Percentiles rank a stretch among this genome's conserved stretches.
These are phyloP conservation scores for Xiphydria camelus DNA, from an alignment of 2,888 invertebrate species.

Conservation along the genomic window DNA sequence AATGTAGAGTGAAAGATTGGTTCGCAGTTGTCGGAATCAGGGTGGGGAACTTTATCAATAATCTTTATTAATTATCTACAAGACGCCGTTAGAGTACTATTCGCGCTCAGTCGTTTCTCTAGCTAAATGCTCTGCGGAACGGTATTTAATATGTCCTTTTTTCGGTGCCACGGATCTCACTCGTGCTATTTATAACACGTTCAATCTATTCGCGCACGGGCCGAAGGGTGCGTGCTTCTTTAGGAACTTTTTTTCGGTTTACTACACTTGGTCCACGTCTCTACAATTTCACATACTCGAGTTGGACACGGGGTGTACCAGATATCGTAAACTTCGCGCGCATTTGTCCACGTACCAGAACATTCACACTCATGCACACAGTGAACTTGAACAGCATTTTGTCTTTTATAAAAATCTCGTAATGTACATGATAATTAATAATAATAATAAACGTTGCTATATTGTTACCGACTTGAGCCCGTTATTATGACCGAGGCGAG, in stretches of 20 bases:
- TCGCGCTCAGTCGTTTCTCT: not conserved
- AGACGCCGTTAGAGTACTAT: not conserved
- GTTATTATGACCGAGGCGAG: not conserved
- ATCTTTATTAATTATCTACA: slow-evolving; percentile 6
- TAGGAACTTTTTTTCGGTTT: slow-evolving; percentile 15
- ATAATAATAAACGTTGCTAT: slow-evolving; percentile 9
- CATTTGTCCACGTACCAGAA: not conserved
- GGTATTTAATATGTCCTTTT: not conserved
- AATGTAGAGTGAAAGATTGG: too few relatives aligned
- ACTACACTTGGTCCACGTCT: slow-evolving; percentile 35
- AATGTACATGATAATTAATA: slow-evolving; percentile 13
- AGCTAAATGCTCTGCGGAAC: not conserved
- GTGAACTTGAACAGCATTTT: too few relatives aligned
- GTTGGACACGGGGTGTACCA: not conserved
- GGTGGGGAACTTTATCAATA: not conserved
- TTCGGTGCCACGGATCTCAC: not conserved
- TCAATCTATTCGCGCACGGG: slow-evolving; percentile 15
- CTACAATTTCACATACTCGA: slow-evolving; percentile 17
- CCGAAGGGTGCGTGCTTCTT: slow-evolving; percentile 13
- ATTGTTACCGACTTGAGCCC: not conserved
- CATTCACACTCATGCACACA: not conserved
- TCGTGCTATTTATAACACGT: slow-evolving; percentile 2
- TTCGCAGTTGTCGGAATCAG: not conserved
- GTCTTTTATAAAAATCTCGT: slow-evolving; percentile 15
- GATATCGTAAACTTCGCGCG: not conserved